Evolutionary conservation across 2,797 vertebrate genomes (phyloP), one percentile per base, ranked within the genome.

Genomic region (Spinus olivaceus): DNA sequence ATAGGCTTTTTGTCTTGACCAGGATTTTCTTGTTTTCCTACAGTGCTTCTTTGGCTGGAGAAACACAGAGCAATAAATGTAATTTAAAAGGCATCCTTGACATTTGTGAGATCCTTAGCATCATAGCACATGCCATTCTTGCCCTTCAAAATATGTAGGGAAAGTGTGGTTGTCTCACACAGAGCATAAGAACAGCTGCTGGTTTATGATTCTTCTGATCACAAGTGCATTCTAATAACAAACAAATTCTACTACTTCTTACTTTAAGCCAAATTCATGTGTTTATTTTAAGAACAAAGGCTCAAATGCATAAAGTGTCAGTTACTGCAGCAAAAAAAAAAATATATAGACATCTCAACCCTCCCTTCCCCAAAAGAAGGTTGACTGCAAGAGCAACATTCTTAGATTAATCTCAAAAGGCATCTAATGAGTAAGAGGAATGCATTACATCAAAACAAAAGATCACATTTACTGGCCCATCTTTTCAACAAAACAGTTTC

Each of bases 241-340:
- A 95, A 90, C 35, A 79, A 93, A 86, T 81, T 86, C 78, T 95
- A 66, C 81, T 78, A 69, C 63, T 77, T 89, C 76, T 91, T 76
- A 47, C 64, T 92, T 91, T 76, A 94, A 81, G 80, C 92, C 85
- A 94, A 94, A 33, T 88, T 94, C 88, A 76, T 88, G 44, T 90
- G 70, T 76, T 96, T 96, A 93, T 96, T 96, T 97, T 95, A 92
- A 91, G 94, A 94, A 94, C 61, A 95, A 94, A 96, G 32, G 54
- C 37, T 46, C 32, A 92, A 88, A 32, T 94, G 56, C 77, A 91
- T 70, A 39, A 94, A 90, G 47, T 46, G 56, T 76, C 41, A 32
- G 12, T 49, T 86, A 4, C 41, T 81, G 3, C 81, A 70, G 76
- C 59, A 50, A 93, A 91, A 39, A 93, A 91, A 91, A 92, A 46